A percentile compares a stretch with the other conserved stretches of the same genome.
These are phyloP conservation scores for Egretta garzetta DNA, from an alignment of 2,113 vertebrate species.

Conservation along the genomic window DNA sequence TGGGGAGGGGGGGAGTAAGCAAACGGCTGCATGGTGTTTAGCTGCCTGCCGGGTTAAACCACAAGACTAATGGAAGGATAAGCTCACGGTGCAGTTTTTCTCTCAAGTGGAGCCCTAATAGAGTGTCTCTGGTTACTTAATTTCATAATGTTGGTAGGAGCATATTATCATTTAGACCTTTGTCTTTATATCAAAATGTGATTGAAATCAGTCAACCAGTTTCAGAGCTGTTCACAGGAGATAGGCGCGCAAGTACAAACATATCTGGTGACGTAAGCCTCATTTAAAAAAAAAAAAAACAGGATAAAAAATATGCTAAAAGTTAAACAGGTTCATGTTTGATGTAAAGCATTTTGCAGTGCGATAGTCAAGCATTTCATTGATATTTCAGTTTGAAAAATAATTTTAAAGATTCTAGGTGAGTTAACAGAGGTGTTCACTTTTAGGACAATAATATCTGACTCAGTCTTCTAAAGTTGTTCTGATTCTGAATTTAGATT, in stretches of 20 bases:
- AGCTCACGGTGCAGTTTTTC: background rate
- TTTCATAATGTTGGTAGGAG: background rate
- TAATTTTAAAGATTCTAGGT: background rate
- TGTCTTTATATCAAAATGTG: background rate
- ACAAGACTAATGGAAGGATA: too few species aligned
- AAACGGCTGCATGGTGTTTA: too few species aligned
- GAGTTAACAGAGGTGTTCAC: background rate
- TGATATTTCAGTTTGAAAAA: background rate
- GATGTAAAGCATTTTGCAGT: accelerated
- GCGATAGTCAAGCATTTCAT: background rate
- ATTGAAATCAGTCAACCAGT: background rate
- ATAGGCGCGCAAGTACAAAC: background rate
- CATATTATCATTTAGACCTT: background rate
- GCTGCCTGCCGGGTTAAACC: too few species aligned
- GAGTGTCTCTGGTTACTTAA: background rate
- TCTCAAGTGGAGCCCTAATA: background rate
- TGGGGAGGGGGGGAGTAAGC: too few species aligned
- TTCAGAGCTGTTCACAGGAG: background rate
- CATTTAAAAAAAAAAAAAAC: accelerated
- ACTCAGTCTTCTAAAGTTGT: background rate
- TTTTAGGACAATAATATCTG: background rate
- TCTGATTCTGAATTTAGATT: background rate
- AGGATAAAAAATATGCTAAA: background rate
- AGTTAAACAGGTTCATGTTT: background rate
- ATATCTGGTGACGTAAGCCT: background rate